phyloP scores from a whole-genome alignment of 2,888 invertebrate genomes.

The Sicus ferrugineus region DNA sequence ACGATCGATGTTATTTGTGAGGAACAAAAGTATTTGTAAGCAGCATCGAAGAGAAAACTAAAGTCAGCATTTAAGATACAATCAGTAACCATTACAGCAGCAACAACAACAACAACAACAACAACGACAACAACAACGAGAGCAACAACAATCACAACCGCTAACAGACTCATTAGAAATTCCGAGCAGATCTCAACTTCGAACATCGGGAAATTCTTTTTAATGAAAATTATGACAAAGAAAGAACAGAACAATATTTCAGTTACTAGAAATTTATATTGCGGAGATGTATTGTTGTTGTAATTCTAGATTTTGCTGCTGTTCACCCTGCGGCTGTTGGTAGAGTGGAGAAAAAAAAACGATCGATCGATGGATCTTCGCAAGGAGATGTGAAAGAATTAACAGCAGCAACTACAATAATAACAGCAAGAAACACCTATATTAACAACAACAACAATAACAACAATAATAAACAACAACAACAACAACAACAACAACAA shows the following conservation, averaged over 20 bases:
- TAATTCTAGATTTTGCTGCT: constrained; percentile 1
- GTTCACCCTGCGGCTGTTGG: not conserved
- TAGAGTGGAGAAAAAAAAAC: not conserved
- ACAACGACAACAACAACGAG: not conserved
- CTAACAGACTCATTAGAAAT: constrained; percentile 49
- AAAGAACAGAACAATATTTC: too few relatives aligned
- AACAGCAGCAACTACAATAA: too few relatives aligned
- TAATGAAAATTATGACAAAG: constrained; percentile 30
- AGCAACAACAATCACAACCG: not conserved
- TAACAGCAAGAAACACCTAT: not conserved
- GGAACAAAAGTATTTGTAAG: constrained; percentile 3
- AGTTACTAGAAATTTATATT: constrained; percentile 5
- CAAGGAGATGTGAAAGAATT: not conserved
- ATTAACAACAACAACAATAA: not conserved
- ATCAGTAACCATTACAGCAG: not conserved
- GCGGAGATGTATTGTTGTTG: constrained; percentile 12
- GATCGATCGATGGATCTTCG: not conserved
- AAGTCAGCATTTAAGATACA: not conserved
- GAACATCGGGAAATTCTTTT: constrained; percentile 31
- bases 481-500: not conserved
- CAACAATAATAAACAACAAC: not conserved
- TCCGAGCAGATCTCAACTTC: constrained; percentile 46
- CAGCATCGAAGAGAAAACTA: not conserved
- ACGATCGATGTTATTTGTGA: constrained; percentile 1
- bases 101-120: constrained; percentile 7